These are phyloP conservation scores for Tribolium madens DNA, from an alignment of 1,140 invertebrate species.

Conservation along the genomic window DNA sequence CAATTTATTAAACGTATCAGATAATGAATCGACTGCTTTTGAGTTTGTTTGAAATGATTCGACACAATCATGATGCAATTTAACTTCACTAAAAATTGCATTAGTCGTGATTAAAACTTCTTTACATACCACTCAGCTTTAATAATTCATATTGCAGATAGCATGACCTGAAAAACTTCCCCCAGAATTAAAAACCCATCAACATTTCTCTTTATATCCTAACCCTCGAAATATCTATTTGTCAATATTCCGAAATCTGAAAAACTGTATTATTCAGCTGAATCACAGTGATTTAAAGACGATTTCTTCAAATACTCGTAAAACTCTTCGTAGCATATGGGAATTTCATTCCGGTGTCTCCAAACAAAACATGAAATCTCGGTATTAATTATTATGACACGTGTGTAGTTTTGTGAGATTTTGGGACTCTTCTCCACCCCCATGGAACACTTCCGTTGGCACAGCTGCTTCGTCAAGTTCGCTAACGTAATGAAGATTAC, in stretches of 20 bases:
- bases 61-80: not conserved
- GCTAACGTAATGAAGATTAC: constrained; percentile 52
- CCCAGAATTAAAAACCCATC: not conserved
- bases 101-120: not conserved
- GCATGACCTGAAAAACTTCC: not conserved
- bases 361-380: constrained; percentile 3
- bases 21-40: not conserved
- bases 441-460: constrained; percentile 29
- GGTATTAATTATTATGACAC: constrained; percentile 28
- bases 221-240: not conserved
- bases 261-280: not conserved
- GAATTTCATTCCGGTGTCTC: not conserved
- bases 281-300: not conserved
- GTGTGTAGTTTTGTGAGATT: constrained; percentile 23
- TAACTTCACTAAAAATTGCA: not conserved
- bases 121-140: not conserved
- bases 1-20: constrained; percentile 3
- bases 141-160: not conserved
- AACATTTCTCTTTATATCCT: not conserved
- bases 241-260: not conserved
- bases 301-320: not conserved
- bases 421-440: constrained; percentile 5
- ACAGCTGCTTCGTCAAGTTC: constrained; percentile 48
- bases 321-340: not conserved
- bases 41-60: not conserved